Conservation (phyloP, 2,113 vertebrate genomes). For the Phalacrocorax brasilianus region DNA sequence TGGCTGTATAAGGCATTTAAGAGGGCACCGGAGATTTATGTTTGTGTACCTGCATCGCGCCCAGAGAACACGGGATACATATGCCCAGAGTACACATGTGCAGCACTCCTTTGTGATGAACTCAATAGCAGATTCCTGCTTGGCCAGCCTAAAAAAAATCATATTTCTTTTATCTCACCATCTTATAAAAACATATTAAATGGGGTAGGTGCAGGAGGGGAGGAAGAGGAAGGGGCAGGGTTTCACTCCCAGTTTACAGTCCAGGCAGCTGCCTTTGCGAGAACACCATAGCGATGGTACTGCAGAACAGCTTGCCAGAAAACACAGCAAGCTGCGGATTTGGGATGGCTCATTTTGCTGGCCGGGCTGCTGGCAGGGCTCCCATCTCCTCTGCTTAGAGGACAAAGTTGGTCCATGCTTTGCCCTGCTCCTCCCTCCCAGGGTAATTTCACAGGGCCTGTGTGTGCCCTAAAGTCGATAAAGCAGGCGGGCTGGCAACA, state of each 20-base stretch:
- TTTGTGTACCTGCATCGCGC: neutral
- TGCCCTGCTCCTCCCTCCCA: neutral
- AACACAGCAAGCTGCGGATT: neutral
- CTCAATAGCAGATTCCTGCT: neutral
- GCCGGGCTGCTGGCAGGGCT: neutral
- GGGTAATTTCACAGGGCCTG: neutral
- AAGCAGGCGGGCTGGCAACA: neutral
- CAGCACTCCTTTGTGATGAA: neutral
- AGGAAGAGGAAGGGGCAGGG: neutral
- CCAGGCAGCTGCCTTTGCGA: neutral
- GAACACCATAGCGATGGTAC: accelerated
- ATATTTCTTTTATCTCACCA: neutral
- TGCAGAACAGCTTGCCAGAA: neutral
- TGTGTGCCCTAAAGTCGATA: neutral
- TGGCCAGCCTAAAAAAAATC: neutral
- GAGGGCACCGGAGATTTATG: neutral
- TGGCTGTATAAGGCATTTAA: neutral
- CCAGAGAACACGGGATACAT: neutral
- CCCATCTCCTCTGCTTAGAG: neutral
- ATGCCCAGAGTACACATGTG: neutral
- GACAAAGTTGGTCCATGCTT: neutral
- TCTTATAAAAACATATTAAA: neutral
- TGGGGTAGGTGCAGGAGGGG: neutral
- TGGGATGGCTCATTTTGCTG: neutral
- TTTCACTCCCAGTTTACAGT: neutral